Percentiles rank a stretch among this genome's conserved stretches.
These are phyloP conservation scores for Ptilodon capucinus DNA, from an alignment of 2,888 invertebrate genomes.

Conservation along the genomic window DNA sequence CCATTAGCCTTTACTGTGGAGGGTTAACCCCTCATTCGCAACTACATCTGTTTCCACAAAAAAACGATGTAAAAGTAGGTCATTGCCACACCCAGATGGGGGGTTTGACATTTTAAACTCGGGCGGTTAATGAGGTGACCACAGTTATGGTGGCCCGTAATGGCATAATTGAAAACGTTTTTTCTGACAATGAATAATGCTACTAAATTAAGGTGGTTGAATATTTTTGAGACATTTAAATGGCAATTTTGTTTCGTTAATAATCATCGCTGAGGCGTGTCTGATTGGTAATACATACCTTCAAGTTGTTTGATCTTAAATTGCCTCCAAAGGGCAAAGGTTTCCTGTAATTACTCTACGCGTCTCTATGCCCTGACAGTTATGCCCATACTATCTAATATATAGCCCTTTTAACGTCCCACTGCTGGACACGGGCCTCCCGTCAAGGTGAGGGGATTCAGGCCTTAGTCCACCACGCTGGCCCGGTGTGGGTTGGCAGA, in stretches of 20 bases:
- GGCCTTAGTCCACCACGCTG: no score
- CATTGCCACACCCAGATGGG: background rate
- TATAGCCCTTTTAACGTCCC: no score
- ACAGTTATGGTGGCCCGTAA: background rate
- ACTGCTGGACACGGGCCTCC: no score
- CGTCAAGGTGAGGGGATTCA: no score
- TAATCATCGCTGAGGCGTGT: background rate
- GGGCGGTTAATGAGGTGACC: background rate
- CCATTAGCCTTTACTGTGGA: slow-evolving; percentile 22
- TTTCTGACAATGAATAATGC: background rate
- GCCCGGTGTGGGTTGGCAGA: no score
- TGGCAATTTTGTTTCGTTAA: background rate
- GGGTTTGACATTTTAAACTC: background rate
- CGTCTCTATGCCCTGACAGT: no score
- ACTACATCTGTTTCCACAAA: slow-evolving; percentile 17
- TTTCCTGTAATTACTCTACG: no score
- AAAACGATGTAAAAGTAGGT: slow-evolving; percentile 8
- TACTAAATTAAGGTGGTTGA: background rate
- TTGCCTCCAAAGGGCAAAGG: no score
- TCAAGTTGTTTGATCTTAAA: no score
- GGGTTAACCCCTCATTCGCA: slow-evolving; percentile 22
- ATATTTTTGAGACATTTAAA: background rate
- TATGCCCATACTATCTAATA: no score
- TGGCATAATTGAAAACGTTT: background rate
- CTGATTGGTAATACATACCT: background rate